Base-by-base conservation (phyloP, 2,888 invertebrate species). In the Rotaria magnacalcarata region DNA sequence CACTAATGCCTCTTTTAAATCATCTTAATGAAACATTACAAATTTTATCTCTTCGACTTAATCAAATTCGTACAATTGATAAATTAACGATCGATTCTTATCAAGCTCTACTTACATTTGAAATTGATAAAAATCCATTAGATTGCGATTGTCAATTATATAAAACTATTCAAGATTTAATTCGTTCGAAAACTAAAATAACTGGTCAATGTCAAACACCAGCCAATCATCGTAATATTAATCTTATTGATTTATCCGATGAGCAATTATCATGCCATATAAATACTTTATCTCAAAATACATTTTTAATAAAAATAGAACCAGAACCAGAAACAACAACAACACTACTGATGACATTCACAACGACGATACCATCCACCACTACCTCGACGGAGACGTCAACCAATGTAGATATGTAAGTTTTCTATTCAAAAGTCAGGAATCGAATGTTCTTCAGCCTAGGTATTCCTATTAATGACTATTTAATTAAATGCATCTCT, bases 11-110 rank as follows among this genome's bases (percentile, higher is more conserved):
- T 24, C 24, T 47, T n/a, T 80, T 80, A n/a, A 80, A 21, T 47
- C 47, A 43, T 80, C n/a, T 80, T n/a, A 80, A 80, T 80, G 47
- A 80, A 47, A 80, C 80, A 47, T 47, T 80, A 47, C 80, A 80
- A 80, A 80, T 8, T 47, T 80, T 80, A 80, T 80, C 47, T 11
- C n/a, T 80, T 6, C 80, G 47, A n/a, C 80, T 24, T 6, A 80
- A 80, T 80, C 80, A 14, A 47, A 24, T 80, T 47, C 21, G n/a
- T 80, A 80, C 47, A 24, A 47, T 80, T 43, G n/a, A 80, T 24
- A 11, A 24, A 47, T 24, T n/a, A 47, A 43, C n/a, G 24, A 7
- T 47, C 7, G 47, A 80, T 14, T 80, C 47, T 80, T 80, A 80
- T 80, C 43, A 43, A n/a, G 10, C 24, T 8, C 14, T 80, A 2